Evolutionary conservation across 1,140 invertebrate genomes (phyloP), one percentile per base, ranked within the genome.

Genomic region (Acromyrmex echinatior): DNA sequence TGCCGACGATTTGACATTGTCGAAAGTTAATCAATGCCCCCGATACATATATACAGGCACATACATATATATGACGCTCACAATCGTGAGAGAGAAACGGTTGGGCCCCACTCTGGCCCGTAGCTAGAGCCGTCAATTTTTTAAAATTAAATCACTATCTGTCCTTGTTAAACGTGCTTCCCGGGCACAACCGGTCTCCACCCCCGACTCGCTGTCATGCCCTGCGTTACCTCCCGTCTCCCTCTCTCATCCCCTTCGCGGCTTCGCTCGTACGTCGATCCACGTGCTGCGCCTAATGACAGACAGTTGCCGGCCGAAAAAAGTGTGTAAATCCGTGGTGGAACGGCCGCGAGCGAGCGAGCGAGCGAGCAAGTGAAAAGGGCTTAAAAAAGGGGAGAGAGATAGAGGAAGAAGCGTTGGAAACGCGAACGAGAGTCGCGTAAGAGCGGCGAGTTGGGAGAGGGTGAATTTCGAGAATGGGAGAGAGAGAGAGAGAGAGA

Each of bases 121-220:
- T 77, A 73, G 53, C 70, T 28, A 25, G 66, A 85, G 90, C 90
- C 94, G 94, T 95, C 95, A 95, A 95, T 95, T 95, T 95, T 95
- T 95, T 93, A 94, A 95, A 95, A 95, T 95, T 95, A 95, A 95
- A 95, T 95, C 94, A 95, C 95, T 93, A 95, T 95, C 94, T 95
- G 95, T 95, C 94, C 95, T 95, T 95, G 95, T 95, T 95, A 95
- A 94, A 95, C 94, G 94, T 94, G 92, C 95, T 95, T 95, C 90
- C 93, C 93, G 91, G 86, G 80, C 86, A 84, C 88, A 87, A 86
- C 90, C 71, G 73, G 79, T 53, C 28, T 73, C 68, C 63, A 53
- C 25, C 77, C 78, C 60, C 68, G 45, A 84, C 68, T 76, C 79
- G 86, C 84, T 79, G 35, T 63, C 84, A 63, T 62, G 39, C 74